Conservation (phyloP, 1,140 invertebrate species). For the Drosophila bocki region DNA sequence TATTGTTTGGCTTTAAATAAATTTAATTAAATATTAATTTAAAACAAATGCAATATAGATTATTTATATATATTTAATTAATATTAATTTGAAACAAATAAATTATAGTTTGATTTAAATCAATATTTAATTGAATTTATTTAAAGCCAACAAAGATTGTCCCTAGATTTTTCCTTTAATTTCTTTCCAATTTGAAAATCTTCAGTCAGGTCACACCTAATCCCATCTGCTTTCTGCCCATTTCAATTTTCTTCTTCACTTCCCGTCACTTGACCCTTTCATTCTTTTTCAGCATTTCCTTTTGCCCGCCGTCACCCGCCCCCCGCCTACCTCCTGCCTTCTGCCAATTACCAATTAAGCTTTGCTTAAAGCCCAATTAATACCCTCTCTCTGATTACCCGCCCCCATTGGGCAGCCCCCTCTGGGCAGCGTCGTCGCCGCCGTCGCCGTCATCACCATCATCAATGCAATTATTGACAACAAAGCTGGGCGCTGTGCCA, state of each 20-base stretch:
- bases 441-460: conserved; percentile 60
- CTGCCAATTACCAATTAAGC: conserved; percentile 77
- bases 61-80: too few species aligned
- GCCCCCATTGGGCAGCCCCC: conserved; percentile 2
- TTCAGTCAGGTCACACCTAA: conserved; percentile 5
- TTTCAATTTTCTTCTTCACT: conserved; percentile 24
- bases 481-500: conserved; percentile 70
- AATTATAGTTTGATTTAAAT: too few species aligned
- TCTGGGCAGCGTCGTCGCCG: conserved; percentile 7
- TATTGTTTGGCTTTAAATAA: too few species aligned
- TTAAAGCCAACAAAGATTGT: too few species aligned
- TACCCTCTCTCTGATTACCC: conserved; percentile 32
- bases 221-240: conserved; percentile 5
- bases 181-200: background rate
- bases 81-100: too few species aligned
- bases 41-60: too few species aligned
- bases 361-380: conserved; percentile 81
- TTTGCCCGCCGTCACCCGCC: background rate
- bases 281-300: conserved; percentile 20
- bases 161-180: background rate
- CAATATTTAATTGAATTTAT: too few species aligned
- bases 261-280: conserved; percentile 31
- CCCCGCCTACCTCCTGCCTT: background rate
- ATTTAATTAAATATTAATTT: too few species aligned
- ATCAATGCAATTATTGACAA: conserved; percentile 82